These are phyloP conservation scores for Atethmia centrago DNA, from an alignment of 2,888 invertebrate genomes.

Conservation along the genomic window DNA sequence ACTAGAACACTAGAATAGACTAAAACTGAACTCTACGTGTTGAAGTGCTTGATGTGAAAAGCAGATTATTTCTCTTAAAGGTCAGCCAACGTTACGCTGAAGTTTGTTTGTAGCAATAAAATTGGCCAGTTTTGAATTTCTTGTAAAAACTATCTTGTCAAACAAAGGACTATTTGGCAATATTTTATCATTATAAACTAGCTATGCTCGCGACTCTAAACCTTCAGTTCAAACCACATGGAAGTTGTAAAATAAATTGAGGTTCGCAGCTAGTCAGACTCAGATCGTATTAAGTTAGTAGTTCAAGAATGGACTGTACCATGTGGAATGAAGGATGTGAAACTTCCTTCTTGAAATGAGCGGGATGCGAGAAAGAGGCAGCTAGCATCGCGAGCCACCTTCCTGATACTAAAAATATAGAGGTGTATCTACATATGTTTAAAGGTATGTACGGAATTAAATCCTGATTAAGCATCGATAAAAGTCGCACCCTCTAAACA, in stretches of 20 bases:
- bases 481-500: too few relatives aligned
- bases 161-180: too few relatives aligned
- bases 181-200: neutral
- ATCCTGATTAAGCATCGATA: too few relatives aligned
- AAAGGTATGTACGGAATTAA: too few relatives aligned
- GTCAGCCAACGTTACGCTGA: constrained; percentile 9
- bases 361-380: neutral
- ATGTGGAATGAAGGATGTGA: neutral
- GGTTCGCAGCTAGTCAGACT: neutral
- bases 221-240: neutral
- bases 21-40: constrained; percentile 28
- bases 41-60: constrained; percentile 45
- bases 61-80: constrained; percentile 27
- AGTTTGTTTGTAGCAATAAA: neutral
- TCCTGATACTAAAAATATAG: too few relatives aligned
- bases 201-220: neutral
- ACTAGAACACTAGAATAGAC: constrained; percentile 9
- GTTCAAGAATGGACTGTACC: neutral
- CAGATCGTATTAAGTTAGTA: neutral
- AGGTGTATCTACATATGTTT: too few relatives aligned
- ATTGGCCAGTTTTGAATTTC: neutral
- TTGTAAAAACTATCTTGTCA: too few relatives aligned
- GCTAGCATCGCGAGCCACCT: too few relatives aligned
- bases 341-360: neutral
- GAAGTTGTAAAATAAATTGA: neutral